phyloP scores from a whole-genome alignment of 2,797 vertebrate genomes.

The Carapus acus region DNA sequence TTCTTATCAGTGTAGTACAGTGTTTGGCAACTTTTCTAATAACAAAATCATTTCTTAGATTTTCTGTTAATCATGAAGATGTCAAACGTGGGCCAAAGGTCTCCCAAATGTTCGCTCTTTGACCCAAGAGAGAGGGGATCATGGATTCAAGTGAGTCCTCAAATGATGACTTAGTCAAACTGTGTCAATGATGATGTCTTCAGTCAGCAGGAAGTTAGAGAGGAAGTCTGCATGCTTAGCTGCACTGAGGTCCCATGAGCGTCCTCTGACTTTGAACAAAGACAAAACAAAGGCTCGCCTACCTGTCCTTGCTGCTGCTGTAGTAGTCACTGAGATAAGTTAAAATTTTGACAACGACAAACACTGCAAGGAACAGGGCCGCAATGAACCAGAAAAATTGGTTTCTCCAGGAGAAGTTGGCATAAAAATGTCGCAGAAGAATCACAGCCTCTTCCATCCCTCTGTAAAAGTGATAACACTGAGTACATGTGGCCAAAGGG shows the following conservation, averaged over 20 bases:
- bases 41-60: slow-evolving; percentile 38
- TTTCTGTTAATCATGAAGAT: slow-evolving; percentile 26
- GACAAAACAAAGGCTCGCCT: slow-evolving; percentile 42
- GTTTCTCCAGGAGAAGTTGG: slow-evolving; percentile 64
- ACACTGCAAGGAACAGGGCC: slow-evolving; percentile 63
- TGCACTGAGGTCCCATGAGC: slow-evolving; percentile 54
- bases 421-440: slow-evolving; percentile 63
- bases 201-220: background rate
- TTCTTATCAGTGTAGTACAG: slow-evolving; percentile 23
- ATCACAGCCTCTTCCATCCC: slow-evolving; percentile 68
- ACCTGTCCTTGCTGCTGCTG: slow-evolving; percentile 63
- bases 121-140: slow-evolving; percentile 30
- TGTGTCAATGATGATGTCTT: slow-evolving; percentile 4
- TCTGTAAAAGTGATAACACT: slow-evolving; percentile 44
- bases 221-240: slow-evolving; percentile 16
- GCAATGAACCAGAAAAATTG: slow-evolving; percentile 65
- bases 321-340: slow-evolving; percentile 67
- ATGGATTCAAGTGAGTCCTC: slow-evolving; percentile 49
- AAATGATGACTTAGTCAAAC: slow-evolving; percentile 33
- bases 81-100: slow-evolving; percentile 20
- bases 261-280: slow-evolving; percentile 38
- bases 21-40: slow-evolving; percentile 25
- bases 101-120: slow-evolving; percentile 38
- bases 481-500: background rate
- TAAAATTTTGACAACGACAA: slow-evolving; percentile 70